Conservation (phyloP, 2,888 invertebrate species). For the Torymus tubicola region DNA sequence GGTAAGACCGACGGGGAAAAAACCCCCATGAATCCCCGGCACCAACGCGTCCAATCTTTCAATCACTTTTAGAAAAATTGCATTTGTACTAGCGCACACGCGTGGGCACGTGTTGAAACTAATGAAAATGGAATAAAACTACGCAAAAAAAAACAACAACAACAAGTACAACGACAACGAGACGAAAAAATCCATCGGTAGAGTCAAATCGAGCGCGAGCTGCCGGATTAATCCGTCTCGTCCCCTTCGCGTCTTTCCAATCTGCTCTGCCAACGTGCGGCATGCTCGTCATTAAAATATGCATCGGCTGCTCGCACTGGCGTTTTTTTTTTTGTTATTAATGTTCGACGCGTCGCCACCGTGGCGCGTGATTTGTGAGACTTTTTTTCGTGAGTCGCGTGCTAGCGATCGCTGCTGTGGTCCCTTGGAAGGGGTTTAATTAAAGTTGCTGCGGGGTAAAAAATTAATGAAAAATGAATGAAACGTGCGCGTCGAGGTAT, state of each 20-base stretch:
- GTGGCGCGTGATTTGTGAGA: neutral
- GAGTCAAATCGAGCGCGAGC: no score
- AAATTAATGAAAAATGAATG: no score
- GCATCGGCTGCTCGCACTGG: conserved; percentile 60
- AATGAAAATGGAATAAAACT: conserved; percentile 8
- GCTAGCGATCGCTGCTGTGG: no score
- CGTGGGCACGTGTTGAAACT: neutral
- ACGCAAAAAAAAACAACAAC: neutral
- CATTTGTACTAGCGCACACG: neutral
- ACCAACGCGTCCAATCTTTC: neutral
- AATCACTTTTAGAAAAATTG: conserved; percentile 33
- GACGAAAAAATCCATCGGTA: no score
- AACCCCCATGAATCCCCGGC: neutral
- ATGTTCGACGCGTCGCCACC: neutral
- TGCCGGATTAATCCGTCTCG: conserved; percentile 66
- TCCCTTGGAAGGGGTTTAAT: no score
- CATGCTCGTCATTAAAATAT: conserved; percentile 70
- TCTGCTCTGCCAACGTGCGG: neutral
- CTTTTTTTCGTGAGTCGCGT: neutral
- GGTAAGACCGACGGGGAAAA: conserved; percentile 5
- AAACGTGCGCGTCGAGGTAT: no score
- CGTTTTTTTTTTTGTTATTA: conserved; percentile 15
- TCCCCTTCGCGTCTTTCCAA: conserved; percentile 59
- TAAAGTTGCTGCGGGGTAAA: no score
- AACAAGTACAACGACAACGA: neutral